Conservation (phyloP, 2,797 vertebrate genomes). For the Phoebastria nigripes region DNA sequence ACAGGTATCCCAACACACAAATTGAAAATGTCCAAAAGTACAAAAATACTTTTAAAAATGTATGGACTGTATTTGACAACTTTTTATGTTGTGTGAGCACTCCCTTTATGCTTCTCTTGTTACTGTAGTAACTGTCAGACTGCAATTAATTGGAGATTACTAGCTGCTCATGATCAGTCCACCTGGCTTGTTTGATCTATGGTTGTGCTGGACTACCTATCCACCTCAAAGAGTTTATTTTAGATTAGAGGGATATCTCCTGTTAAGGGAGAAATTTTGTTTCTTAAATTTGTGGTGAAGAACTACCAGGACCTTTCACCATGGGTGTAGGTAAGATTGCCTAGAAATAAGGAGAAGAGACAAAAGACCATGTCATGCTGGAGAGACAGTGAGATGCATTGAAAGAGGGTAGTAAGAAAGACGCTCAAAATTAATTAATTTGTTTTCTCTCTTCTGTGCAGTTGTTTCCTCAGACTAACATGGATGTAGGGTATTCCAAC, state of each 20-base stretch:
- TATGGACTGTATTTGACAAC: background rate
- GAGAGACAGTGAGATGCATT: background rate
- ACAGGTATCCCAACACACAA: background rate
- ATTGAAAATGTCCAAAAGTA: background rate
- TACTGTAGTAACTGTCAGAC: background rate
- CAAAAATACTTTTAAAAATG: background rate
- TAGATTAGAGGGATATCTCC: background rate
- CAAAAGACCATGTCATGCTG: background rate
- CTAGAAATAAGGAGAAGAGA: background rate
- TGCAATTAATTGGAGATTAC: background rate
- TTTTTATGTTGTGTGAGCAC: background rate
- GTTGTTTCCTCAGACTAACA: background rate
- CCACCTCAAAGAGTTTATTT: background rate
- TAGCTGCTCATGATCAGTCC: background rate
- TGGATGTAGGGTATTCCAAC: background rate
- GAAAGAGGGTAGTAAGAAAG: background rate
- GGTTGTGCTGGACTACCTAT: background rate
- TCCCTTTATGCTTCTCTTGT: background rate
- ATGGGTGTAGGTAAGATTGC: background rate
- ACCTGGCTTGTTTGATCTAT: background rate
- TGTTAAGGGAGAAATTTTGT: background rate
- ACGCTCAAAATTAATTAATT: background rate
- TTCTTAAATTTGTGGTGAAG: background rate
- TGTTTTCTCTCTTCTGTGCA: background rate
- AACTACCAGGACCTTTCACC: background rate